A percentile compares a stretch with the other conserved stretches of the same genome.
Evolutionary conservation across 1,140 invertebrate genomes (phyloP).

Genomic region (Rhopalosiphum padi): DNA sequence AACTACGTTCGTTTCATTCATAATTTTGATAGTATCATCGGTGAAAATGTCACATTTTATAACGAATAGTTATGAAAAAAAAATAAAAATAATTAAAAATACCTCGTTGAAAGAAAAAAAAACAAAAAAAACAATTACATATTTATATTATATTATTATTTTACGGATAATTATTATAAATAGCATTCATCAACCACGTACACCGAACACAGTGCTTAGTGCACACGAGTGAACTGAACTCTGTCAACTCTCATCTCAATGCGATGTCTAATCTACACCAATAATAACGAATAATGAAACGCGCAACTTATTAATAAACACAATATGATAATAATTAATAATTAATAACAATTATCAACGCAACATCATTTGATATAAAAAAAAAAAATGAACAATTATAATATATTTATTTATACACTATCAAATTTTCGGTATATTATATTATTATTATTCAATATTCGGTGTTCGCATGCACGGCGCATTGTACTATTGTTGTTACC

Average conservation of each 20-base stretch:
- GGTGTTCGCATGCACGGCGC: not conserved
- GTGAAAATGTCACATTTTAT: slow-evolving; percentile 43
- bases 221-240: not conserved
- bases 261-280: not conserved
- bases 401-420: slow-evolving; percentile 12
- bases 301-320: not conserved
- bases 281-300: not conserved
- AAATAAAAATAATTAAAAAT: not conserved
- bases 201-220: not conserved
- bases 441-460: not conserved
- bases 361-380: not conserved
- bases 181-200: not conserved
- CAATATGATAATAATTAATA: not conserved
- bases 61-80: too few relatives aligned
- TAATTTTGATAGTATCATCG: slow-evolving; percentile 23
- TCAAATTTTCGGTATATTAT: not conserved
- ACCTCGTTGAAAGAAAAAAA: not conserved
- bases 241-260: not conserved
- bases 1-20: slow-evolving; percentile 30
- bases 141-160: not conserved
- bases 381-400: not conserved
- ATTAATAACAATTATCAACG: not conserved
- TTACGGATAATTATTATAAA: not conserved
- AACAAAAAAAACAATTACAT: not conserved
- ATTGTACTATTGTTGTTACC: slow-evolving; percentile 7